Evolutionary conservation across 2,113 vertebrate species (phyloP), one percentile per base, ranked within the genome.

Genomic region (Petrocephalus zakoni): DNA sequence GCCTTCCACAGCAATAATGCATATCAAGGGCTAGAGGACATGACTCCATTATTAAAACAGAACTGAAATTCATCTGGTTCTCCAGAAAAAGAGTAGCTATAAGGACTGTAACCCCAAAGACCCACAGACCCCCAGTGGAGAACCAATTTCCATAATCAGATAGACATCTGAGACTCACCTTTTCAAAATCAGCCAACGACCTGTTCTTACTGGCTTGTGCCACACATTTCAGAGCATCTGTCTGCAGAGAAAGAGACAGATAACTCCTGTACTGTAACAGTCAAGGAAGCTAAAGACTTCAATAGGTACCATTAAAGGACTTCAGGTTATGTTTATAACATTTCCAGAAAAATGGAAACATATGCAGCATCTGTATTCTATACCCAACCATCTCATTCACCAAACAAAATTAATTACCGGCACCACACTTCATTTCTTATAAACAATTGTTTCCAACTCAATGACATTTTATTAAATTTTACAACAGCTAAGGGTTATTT

Each of bases 161-260:
- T 84, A 86, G 83, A 19, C 21, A 42, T 11, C 34, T 81, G 6
- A 46, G 25, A 90, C 95, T 96, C 93, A 99, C 98, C 97, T 99
- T 99, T 92, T 99, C 98, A 95, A 99, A 99, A 91, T 99, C 98
- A 90, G 98, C 98, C 96, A 99, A 96, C 0, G 98, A 99, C 91
- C 98, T 95, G 96, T 99, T 99, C 96, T 99, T 99, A 93, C 98
- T 97, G 92, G 98, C 98, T 93, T 97, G 97, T 87, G 98, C 98
- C 92, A 99, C 97, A 88, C 98, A 97, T 93, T 97, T 99, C 93
- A 99, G 93, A 81, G 98, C 98, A 94, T 99, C 98, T 91, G 98
- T 99, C 98, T 99, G 92, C 25, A 89, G 91, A 89, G 88, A 87
- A 55, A 91, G 0, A 84, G 17, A 88, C 3, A 68, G 10, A 25